These are phyloP conservation scores for Enteromius treurensis DNA, from an alignment of 2,797 vertebrate species.

Conservation along the genomic window DNA sequence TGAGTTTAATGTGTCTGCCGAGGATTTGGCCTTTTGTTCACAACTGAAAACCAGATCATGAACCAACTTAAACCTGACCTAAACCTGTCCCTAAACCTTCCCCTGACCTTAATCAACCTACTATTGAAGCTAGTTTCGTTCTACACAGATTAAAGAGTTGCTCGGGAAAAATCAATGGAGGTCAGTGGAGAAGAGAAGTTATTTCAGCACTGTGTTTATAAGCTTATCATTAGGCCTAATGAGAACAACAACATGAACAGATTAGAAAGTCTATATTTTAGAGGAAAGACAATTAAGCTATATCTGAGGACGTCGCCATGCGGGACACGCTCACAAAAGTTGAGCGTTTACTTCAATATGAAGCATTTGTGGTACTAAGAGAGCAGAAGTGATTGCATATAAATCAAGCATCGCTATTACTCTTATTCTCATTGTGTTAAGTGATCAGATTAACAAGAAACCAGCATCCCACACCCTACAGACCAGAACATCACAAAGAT, in stretches of 20 bases:
- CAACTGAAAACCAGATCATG: neutral
- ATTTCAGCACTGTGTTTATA: slow-evolving; percentile 51
- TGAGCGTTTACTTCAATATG: neutral
- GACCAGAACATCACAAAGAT: neutral
- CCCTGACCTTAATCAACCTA: slow-evolving; percentile 24
- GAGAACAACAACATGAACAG: slow-evolving; percentile 49
- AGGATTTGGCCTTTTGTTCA: neutral
- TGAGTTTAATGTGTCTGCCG: neutral
- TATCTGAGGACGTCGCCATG: slow-evolving; percentile 33
- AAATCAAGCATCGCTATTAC: neutral
- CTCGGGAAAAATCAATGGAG: slow-evolving; percentile 43
- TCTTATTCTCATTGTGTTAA: neutral
- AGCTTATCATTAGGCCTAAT: slow-evolving; percentile 54
- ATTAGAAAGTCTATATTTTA: slow-evolving; percentile 53
- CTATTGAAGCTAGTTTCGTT: slow-evolving; percentile 37
- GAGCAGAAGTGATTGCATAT: neutral
- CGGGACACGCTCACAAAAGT: slow-evolving; percentile 27
- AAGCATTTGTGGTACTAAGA: slow-evolving; percentile 8
- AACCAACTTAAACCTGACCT: slow-evolving; percentile 15
- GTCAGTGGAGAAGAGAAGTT: slow-evolving; percentile 52
- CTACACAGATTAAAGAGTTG: slow-evolving; percentile 43
- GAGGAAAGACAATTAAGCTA: slow-evolving; percentile 48
- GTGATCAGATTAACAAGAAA: neutral
- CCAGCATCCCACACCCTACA: neutral
- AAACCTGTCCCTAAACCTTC: slow-evolving; percentile 9